phyloP scores from a whole-genome alignment of 2,888 invertebrate genomes.

The Ennomos fuscantarius region DNA sequence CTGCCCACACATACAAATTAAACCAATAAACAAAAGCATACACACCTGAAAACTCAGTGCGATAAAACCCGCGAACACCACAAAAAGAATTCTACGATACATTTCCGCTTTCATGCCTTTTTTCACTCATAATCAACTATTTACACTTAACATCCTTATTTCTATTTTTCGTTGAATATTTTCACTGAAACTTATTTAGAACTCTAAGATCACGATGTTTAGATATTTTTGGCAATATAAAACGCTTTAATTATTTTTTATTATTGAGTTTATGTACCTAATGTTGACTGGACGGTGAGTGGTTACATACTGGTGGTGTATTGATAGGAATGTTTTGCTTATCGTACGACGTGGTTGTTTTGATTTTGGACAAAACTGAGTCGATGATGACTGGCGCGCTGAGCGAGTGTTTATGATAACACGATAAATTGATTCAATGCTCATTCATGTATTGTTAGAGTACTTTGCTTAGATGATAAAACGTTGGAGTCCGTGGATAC shows the following conservation, averaged over 20 bases:
- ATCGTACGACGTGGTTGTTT: slow-evolving; percentile 57
- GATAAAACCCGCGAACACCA: slow-evolving; percentile 58
- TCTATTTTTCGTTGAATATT: background rate
- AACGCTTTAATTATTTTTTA: background rate
- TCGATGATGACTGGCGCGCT: slow-evolving; percentile 47
- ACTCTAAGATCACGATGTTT: background rate
- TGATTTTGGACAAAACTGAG: slow-evolving; percentile 56
- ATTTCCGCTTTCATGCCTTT: slow-evolving; percentile 56
- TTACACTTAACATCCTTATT: slow-evolving; percentile 35
- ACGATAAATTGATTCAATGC: slow-evolving; percentile 50
- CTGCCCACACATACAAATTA: background rate
- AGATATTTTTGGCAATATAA: background rate
- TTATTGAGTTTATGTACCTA: slow-evolving; percentile 8
- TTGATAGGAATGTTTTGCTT: slow-evolving; percentile 61
- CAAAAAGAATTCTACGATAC: slow-evolving; percentile 65
- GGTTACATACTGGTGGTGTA: slow-evolving; percentile 55
- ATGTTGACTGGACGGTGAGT: slow-evolving; percentile 48
- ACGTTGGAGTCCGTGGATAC: background rate
- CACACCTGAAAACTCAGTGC: slow-evolving; percentile 70
- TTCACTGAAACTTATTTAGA: background rate
- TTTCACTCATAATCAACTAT: slow-evolving; percentile 59
- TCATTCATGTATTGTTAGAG: slow-evolving; percentile 40
- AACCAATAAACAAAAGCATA: slow-evolving; percentile 16
- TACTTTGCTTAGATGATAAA: slow-evolving; percentile 27
- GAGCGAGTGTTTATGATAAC: slow-evolving; percentile 36